Percentiles rank a stretch among this genome's conserved stretches.
Evolutionary conservation across 1,140 invertebrate species (phyloP).

Genomic region (Platyscapa corneri): DNA sequence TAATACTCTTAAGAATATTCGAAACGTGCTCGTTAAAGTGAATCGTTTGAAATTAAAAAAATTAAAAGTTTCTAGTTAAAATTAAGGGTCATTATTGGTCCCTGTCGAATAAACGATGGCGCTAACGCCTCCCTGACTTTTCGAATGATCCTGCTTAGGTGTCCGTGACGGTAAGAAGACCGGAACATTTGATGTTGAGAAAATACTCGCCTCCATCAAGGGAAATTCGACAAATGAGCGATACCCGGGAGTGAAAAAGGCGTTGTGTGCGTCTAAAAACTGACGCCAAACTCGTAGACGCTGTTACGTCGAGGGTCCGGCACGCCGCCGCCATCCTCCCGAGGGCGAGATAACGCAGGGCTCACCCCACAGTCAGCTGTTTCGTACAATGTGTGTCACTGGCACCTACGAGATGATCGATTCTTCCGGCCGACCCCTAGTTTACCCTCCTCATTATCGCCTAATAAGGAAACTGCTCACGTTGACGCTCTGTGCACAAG

Average conservation of each 20-base stretch:
- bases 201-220: neutral
- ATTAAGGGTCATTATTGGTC: too few relatives aligned
- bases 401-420: conserved; percentile 51
- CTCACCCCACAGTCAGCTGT: conserved; percentile 63
- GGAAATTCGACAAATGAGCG: neutral
- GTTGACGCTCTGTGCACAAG: neutral
- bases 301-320: too few relatives aligned
- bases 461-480: neutral
- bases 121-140: too few relatives aligned
- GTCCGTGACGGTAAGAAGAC: neutral
- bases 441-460: neutral
- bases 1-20: too few relatives aligned
- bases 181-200: too few relatives aligned
- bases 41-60: too few relatives aligned
- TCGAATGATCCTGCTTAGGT: neutral
- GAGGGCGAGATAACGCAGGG: conserved; percentile 33
- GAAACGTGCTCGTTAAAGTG: too few relatives aligned
- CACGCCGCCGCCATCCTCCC: too few relatives aligned
- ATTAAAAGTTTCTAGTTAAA: too few relatives aligned
- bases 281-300: neutral
- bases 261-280: conserved; percentile 56
- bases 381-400: conserved; percentile 70
- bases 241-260: conserved; percentile 28
- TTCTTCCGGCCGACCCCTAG: neutral
- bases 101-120: too few relatives aligned